Evolutionary conservation across 2,797 vertebrate genomes (phyloP).

Genomic region (Gadopsis bispinosus): DNA sequence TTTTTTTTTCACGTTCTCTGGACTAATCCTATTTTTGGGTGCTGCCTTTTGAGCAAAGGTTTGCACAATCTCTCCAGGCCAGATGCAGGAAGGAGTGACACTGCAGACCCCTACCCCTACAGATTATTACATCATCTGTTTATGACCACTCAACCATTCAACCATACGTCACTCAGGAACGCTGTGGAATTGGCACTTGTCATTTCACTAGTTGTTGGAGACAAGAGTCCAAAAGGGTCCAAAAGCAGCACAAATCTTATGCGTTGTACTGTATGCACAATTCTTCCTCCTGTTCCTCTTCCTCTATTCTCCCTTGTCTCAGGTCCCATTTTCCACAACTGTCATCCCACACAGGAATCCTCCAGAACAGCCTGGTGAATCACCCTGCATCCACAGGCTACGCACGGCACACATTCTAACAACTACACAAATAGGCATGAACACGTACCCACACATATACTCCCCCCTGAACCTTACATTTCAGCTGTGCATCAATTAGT

Average conservation of each 20-base stretch:
- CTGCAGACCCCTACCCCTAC: slow-evolving; percentile 37
- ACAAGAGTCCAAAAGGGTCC: slow-evolving; percentile 20
- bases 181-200: slow-evolving; percentile 46
- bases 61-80: slow-evolving; percentile 61
- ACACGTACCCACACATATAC: slow-evolving; percentile 43
- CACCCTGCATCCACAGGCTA: slow-evolving; percentile 68
- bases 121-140: slow-evolving; percentile 57
- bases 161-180: slow-evolving; percentile 38
- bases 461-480: slow-evolving; percentile 43
- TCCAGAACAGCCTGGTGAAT: slow-evolving; percentile 72
- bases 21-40: slow-evolving; percentile 73
- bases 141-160: slow-evolving; percentile 45
- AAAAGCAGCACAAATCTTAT: slow-evolving; percentile 27
- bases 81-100: slow-evolving; percentile 51
- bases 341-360: slow-evolving; percentile 67
- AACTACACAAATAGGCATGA: slow-evolving; percentile 58
- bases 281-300: slow-evolving; percentile 24
- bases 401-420: slow-evolving; percentile 46
- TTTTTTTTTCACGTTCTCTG: slow-evolving; percentile 27
- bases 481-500: slow-evolving; percentile 51
- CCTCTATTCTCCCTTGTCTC: slow-evolving; percentile 23
- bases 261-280: not conserved
- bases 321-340: slow-evolving; percentile 45
- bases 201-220: slow-evolving; percentile 46
- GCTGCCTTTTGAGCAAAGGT: slow-evolving; percentile 67